A percentile compares a stretch with the other conserved stretches of the same genome.
Evolutionary conservation across 2,888 invertebrate genomes (phyloP).

Genomic region (Brachypalpus laphriformis): DNA sequence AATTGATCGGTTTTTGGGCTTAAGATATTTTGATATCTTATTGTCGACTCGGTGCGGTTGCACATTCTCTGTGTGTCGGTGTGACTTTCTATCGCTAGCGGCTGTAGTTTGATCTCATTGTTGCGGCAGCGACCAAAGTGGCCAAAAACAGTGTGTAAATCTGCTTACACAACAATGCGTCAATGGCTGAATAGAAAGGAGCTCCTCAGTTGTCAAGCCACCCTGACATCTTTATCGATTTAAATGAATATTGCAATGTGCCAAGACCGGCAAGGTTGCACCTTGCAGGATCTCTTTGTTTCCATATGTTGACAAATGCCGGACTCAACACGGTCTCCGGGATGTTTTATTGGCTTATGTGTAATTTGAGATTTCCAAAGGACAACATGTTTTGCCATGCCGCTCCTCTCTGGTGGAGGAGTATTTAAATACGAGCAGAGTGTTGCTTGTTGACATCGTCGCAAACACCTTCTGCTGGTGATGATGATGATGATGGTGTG

Average conservation of each 20-base stretch:
- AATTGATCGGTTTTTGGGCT: slow-evolving; percentile 64
- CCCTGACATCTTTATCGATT: slow-evolving; percentile 60
- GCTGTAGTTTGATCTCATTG: slow-evolving; percentile 64
- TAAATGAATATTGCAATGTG: slow-evolving; percentile 52
- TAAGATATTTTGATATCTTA: slow-evolving; percentile 67
- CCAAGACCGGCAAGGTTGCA: slow-evolving; percentile 54
- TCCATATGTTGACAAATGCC: slow-evolving; percentile 62
- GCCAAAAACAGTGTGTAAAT: slow-evolving; percentile 64
- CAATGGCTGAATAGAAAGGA: slow-evolving; percentile 51
- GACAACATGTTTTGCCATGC: slow-evolving; percentile 70
- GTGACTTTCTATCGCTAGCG: slow-evolving; percentile 49
- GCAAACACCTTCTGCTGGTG: slow-evolving; percentile 64
- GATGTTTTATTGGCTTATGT: slow-evolving; percentile 64
- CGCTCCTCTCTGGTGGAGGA: not conserved
- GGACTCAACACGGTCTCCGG: slow-evolving; percentile 31
- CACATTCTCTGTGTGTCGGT: slow-evolving; percentile 46
- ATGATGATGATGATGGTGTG: slow-evolving; percentile 45
- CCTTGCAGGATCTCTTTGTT: slow-evolving; percentile 53
- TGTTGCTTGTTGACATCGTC: slow-evolving; percentile 71
- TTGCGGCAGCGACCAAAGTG: slow-evolving; percentile 65
- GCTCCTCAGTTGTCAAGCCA: slow-evolving; percentile 39
- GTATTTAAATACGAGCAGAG: slow-evolving; percentile 49
- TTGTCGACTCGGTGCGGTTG: slow-evolving; percentile 65
- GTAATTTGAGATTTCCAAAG: slow-evolving; percentile 66
- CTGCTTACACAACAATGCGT: slow-evolving; percentile 67